Conservation (phyloP, 2,888 invertebrate species). For the Amaurobius ferox region DNA sequence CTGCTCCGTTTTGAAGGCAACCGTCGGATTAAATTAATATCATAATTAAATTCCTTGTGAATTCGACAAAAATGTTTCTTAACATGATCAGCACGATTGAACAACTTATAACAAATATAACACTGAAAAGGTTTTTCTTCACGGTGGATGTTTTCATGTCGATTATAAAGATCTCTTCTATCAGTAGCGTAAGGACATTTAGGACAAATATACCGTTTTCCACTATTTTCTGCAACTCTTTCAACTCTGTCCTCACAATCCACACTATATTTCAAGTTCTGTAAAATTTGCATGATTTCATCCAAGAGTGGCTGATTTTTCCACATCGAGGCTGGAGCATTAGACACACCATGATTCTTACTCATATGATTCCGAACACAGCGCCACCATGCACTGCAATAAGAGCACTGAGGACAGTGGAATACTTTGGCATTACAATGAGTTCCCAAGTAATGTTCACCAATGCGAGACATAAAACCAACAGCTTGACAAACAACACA, state of each 20-base stretch:
- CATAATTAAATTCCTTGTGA: conserved; percentile 93
- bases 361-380: conserved; percentile 86
- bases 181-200: conserved; percentile 95
- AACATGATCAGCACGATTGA: conserved; percentile 95
- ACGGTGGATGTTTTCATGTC: conserved; percentile 94
- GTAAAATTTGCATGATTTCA: conserved; percentile 85
- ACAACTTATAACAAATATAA: conserved; percentile 85
- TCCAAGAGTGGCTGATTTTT: conserved; percentile 86
- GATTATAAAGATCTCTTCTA: conserved; percentile 90
- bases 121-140: conserved; percentile 96
- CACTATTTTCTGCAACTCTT: conserved; percentile 62
- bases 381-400: conserved; percentile 86
- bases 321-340: conserved; percentile 78
- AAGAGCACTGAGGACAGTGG: conserved; percentile 84
- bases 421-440: conserved; percentile 84
- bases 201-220: conserved; percentile 85
- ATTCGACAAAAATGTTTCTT: conserved; percentile 95
- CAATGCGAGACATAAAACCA: conserved; percentile 85
- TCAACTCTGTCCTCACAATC: conserved; percentile 76
- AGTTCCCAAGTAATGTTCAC: conserved; percentile 87
- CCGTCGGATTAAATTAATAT: conserved; percentile 78
- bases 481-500: conserved; percentile 85
- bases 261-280: conserved; percentile 83
- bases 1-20: conserved; percentile 73
- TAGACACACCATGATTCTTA: conserved; percentile 85